A percentile compares a stretch with the other conserved stretches of the same genome.
These are phyloP conservation scores for Steinernema scapterisci DNA, from an alignment of 2,888 invertebrate species.

Conservation along the genomic window DNA sequence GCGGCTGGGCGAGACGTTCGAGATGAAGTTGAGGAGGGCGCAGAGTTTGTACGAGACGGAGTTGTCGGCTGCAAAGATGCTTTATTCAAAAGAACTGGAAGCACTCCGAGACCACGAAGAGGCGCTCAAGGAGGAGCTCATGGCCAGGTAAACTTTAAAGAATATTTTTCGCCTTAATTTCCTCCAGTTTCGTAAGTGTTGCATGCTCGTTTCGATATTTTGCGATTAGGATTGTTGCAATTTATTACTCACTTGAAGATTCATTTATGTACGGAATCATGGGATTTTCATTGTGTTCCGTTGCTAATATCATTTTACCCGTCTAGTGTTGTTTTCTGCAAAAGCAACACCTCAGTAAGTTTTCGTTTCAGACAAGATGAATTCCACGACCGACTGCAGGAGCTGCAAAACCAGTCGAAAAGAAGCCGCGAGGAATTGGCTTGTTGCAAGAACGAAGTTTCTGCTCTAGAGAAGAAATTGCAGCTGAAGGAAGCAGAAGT, in stretches of 20 bases:
- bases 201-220: too few species aligned
- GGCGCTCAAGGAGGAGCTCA: constrained; percentile 65
- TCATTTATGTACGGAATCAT: too few species aligned
- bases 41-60: constrained; percentile 66
- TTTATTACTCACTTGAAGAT: too few species aligned
- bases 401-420: constrained; percentile 63
- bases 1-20: constrained; percentile 67
- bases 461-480: constrained; percentile 61
- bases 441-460: constrained; percentile 64
- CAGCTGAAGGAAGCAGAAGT: constrained; percentile 64
- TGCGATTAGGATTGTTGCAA: too few species aligned
- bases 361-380: constrained; percentile 68
- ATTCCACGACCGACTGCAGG: constrained; percentile 66
- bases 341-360: too few species aligned
- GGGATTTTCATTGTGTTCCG: too few species aligned
- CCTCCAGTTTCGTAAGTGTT: too few species aligned
- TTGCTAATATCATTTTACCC: too few species aligned
- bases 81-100: constrained; percentile 65
- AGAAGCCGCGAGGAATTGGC: constrained; percentile 61
- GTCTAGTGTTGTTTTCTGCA: too few species aligned
- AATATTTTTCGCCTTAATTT: not conserved
- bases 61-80: constrained; percentile 65
- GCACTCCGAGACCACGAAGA: constrained; percentile 67
- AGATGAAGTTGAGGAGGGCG: constrained; percentile 66
- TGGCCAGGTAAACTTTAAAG: constrained; percentile 51